Conservation (phyloP, 2,113 vertebrate genomes). For the Onychostruthus taczanowskii region DNA sequence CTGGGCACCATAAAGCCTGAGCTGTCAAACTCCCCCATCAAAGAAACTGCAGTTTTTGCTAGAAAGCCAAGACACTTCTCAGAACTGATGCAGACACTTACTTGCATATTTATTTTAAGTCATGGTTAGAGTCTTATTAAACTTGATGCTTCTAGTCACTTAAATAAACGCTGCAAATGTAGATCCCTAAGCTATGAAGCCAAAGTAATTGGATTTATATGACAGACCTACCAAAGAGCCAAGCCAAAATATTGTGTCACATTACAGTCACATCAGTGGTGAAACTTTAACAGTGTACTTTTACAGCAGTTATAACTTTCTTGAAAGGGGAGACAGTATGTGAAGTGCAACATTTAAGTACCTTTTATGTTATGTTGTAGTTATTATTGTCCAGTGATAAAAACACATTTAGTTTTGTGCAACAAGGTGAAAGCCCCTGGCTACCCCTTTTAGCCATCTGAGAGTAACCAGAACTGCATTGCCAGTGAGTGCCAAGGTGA, state of each 20-base stretch:
- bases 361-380: neutral
- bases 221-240: neutral
- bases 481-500: neutral
- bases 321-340: neutral
- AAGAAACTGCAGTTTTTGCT: neutral
- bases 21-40: neutral
- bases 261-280: neutral
- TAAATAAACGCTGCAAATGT: neutral
- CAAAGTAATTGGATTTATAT: neutral
- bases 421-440: neutral
- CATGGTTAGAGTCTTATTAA: neutral
- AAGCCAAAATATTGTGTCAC: neutral
- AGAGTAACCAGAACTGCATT: neutral
- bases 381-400: neutral
- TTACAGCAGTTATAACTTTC: neutral
- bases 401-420: neutral
- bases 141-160: neutral
- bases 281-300: neutral
- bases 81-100: neutral
- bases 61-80: neutral
- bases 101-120: neutral
- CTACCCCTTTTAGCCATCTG: neutral
- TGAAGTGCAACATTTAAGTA: neutral
- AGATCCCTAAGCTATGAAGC: neutral
- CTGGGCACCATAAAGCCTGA: neutral